Percentiles rank a stretch among this genome's conserved stretches.
phyloP scores from a whole-genome alignment of 2,113 vertebrate species.

The Mustela nigripes region DNA sequence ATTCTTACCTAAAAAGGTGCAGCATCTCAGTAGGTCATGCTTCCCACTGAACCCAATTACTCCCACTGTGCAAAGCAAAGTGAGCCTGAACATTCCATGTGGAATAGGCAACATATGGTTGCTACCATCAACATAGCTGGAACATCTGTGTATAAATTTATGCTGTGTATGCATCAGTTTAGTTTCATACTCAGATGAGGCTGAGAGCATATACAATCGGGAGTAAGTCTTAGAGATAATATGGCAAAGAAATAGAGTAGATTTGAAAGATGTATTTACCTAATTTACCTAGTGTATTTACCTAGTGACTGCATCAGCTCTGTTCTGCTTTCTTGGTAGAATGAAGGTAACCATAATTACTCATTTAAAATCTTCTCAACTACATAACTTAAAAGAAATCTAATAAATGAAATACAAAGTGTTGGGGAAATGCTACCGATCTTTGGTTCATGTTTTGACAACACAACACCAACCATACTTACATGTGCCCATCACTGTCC shows the following conservation, averaged over 20 bases:
- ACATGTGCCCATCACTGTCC: background rate
- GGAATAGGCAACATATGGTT: constrained; percentile 65
- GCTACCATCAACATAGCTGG: constrained; percentile 63
- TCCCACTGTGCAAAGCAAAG: constrained; percentile 60
- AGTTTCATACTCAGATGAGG: background rate
- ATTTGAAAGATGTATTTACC: background rate
- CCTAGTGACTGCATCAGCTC: background rate
- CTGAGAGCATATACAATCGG: background rate
- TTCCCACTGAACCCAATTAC: constrained; percentile 66
- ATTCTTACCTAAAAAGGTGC: constrained; percentile 67
- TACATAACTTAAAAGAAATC: background rate
- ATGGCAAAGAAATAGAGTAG: background rate
- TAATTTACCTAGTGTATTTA: background rate
- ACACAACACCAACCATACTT: background rate
- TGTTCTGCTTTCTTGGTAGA: background rate
- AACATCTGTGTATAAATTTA: constrained; percentile 64
- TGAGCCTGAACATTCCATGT: background rate
- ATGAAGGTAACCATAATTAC: background rate
- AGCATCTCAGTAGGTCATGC: constrained; percentile 17
- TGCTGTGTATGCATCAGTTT: constrained; percentile 57
- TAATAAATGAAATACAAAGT: background rate
- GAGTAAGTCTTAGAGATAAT: background rate
- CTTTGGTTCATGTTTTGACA: background rate
- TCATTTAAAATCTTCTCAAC: background rate
- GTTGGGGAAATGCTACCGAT: background rate